Evolutionary conservation across 2,797 vertebrate genomes (phyloP).

Genomic region (Propithecus perrieri): DNA sequence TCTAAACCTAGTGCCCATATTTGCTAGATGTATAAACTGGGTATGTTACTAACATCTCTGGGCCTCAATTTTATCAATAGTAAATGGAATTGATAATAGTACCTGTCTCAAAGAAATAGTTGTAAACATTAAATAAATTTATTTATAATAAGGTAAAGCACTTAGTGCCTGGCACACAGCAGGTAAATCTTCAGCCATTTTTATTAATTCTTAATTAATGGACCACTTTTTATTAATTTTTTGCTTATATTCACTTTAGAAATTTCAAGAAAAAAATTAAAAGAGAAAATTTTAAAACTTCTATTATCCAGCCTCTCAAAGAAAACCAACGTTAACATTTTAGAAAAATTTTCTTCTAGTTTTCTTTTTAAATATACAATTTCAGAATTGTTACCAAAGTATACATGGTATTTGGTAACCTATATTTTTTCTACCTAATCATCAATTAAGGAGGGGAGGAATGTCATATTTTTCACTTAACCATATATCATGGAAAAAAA

Average conservation of each 20-base stretch:
- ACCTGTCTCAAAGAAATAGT: not conserved
- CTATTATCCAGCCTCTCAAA: not conserved
- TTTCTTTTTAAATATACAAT: conserved; percentile 26
- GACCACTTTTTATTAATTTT: not conserved
- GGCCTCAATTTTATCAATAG: not conserved
- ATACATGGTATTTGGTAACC: not conserved
- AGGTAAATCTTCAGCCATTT: not conserved
- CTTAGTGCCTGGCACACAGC: not conserved
- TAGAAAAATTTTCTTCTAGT: not conserved
- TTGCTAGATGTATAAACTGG: not conserved
- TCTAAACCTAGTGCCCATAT: not conserved
- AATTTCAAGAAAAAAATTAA: conserved; percentile 26
- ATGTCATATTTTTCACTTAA: not conserved
- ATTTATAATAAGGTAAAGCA: not conserved
- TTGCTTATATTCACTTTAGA: not conserved
- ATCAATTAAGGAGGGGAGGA: not conserved
- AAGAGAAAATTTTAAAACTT: not conserved
- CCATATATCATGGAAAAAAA: not conserved
- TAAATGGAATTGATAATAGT: not conserved
- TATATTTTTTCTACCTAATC: not conserved
- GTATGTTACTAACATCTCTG: not conserved
- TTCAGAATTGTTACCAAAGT: not conserved
- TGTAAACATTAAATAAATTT: not conserved
- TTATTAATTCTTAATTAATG: not conserved
- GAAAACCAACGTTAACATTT: not conserved